Evolutionary conservation across 2,888 invertebrate genomes (phyloP), one percentile per base, ranked within the genome.

Genomic region (Eupithecia insigniata): DNA sequence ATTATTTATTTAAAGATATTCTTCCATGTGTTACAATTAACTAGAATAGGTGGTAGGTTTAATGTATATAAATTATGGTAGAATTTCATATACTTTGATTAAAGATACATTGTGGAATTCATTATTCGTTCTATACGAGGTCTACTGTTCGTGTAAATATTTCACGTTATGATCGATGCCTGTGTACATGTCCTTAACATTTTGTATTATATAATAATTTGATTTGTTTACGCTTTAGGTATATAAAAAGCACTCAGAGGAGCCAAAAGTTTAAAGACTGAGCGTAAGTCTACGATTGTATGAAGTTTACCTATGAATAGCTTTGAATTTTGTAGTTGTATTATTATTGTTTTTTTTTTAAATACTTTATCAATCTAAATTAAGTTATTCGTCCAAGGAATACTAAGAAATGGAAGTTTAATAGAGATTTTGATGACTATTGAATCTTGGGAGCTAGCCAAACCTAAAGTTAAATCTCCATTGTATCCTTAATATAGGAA

Each of bases 251-350:
- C 90, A 89, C 91, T 92, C 90, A 85, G 87, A 90, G 88, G 91
- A 92, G 93, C 93, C 93, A 93, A 93, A 93, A 91, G 89, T 90
- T 90, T 90, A 86, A 93, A 94, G 94, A 94, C 94, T 94, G 94
- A 93, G 88, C 89, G 91, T 87, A 85, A 87, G 87, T 89, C 89
- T 88, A 86, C 82, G 81, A 83, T 85, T 85, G 83, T 84, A 83
- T 51, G 46, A 4, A 51, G 22, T 12, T 85, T 87, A 18, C n/a
- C 61, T 84, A 83, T 70, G 65, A 46, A 65, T 51, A 66, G 8
- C n/a, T 81, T 82, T 83, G 58, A 39, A 66, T 60, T 70, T 70
- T 60, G 70, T 43, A 66, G 64, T 26, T 26, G 36, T 69, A 34
- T 28, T 70, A 70, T 60, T 70, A 61, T 60, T 39, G 32, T 70